Percentiles rank a stretch among this genome's conserved stretches.
phyloP scores from a whole-genome alignment of 2,113 vertebrate species.

The Poecilia latipinna region DNA sequence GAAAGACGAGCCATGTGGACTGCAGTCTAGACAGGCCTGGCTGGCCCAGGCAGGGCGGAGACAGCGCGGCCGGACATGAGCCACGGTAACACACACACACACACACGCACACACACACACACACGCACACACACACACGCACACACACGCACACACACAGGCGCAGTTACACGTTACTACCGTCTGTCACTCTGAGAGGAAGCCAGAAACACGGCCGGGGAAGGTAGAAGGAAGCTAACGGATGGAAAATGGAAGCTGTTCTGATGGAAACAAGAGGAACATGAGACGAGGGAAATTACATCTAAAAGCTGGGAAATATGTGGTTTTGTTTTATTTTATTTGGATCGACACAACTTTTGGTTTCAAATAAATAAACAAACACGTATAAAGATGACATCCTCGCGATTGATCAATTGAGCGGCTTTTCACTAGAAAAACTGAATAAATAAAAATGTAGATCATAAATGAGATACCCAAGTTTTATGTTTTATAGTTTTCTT shows the following conservation, averaged over 20 bases:
- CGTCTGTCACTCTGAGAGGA: conserved; percentile 43
- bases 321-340: too few species aligned
- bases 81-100: conserved; percentile 27
- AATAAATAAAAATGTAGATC: too few species aligned
- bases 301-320: too few species aligned
- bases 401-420: too few species aligned
- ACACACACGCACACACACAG: conserved; percentile 21
- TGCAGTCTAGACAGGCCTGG: conserved; percentile 45
- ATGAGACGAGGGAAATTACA: conserved; percentile 6
- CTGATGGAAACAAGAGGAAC: conserved; percentile 46
- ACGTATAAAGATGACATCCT: too few species aligned
- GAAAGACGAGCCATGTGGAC: conserved; percentile 28
- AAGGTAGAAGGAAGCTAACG: conserved; percentile 22
- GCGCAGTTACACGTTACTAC: neutral
- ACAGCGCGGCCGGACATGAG: conserved; percentile 14
- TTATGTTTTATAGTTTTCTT: too few species aligned
- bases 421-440: too few species aligned
- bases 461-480: too few species aligned
- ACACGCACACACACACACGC: neutral
- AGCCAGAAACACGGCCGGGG: conserved; percentile 39
- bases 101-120: neutral
- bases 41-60: conserved; percentile 25
- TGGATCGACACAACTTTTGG: neutral
- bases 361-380: neutral
- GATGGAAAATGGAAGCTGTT: conserved; percentile 18